phyloP scores from a whole-genome alignment of 2,888 invertebrate species.

The Geophilus truncorum region DNA sequence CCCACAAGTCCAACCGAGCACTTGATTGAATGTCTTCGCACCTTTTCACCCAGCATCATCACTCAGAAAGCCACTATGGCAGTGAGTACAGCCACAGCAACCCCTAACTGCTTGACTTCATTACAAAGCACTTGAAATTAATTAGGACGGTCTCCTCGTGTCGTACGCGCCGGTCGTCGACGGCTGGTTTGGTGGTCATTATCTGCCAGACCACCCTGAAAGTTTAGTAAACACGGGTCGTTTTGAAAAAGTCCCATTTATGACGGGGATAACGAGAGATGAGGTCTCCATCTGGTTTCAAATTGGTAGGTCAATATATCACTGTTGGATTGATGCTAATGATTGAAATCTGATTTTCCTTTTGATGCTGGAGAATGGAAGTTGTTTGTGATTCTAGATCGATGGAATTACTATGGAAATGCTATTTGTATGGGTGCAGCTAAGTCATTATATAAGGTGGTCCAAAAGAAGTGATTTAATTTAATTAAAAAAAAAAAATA shows the following conservation, averaged over 20 bases:
- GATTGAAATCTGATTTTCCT: too few relatives aligned
- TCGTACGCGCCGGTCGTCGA: slow-evolving; percentile 49
- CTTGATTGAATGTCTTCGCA: slow-evolving; percentile 45
- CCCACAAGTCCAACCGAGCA: slow-evolving; percentile 41
- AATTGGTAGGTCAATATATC: slow-evolving; percentile 42
- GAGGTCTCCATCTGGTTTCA: slow-evolving; percentile 48
- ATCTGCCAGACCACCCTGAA: slow-evolving; percentile 46
- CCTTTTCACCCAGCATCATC: slow-evolving; percentile 42
- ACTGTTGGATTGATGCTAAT: too few relatives aligned
- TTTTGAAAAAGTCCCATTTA: slow-evolving; percentile 43
- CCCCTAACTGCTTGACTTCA: too few relatives aligned
- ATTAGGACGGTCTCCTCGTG: slow-evolving; percentile 44
- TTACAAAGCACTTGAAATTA: too few relatives aligned
- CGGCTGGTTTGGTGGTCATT: slow-evolving; percentile 44
- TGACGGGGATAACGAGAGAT: slow-evolving; percentile 46
- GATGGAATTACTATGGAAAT: too few relatives aligned
- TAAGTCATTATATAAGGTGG: too few relatives aligned
- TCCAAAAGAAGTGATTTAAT: too few relatives aligned
- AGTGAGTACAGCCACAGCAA: too few relatives aligned
- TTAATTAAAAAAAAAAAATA: too few relatives aligned
- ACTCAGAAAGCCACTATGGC: slow-evolving; percentile 39
- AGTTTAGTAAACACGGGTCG: slow-evolving; percentile 44
- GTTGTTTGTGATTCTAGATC: too few relatives aligned
- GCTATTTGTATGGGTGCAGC: too few relatives aligned
- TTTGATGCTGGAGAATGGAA: too few relatives aligned